Conservation (phyloP, 2,888 invertebrate species). For the Meganola albula region DNA sequence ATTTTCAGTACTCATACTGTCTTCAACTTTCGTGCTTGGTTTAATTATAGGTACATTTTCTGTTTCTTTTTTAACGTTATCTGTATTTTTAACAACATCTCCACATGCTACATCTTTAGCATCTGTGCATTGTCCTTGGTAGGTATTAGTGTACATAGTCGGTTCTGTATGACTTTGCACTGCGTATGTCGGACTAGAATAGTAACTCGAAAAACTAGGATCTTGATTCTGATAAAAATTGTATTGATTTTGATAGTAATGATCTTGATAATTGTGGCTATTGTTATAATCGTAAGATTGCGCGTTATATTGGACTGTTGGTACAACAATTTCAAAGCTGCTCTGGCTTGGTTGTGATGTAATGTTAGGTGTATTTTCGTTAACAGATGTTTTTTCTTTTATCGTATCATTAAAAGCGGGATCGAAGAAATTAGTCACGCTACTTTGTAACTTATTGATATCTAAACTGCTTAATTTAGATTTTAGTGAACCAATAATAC, state of each 20-base stretch:
- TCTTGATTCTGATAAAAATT: not conserved
- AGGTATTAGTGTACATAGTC: no score
- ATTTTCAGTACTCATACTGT: no score
- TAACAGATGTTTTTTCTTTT: constrained; percentile 24
- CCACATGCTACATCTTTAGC: no score
- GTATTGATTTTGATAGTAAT: constrained; percentile 3
- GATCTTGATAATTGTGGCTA: constrained; percentile 24
- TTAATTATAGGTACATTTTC: no score
- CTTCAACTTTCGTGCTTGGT: no score
- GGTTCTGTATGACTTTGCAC: no score
- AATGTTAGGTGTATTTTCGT: constrained; percentile 27
- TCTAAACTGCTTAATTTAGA: constrained; percentile 64
- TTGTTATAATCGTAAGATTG: constrained; percentile 12
- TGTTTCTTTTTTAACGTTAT: constrained; percentile 21
- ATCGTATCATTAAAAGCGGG: constrained; percentile 55
- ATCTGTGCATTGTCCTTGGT: no score
- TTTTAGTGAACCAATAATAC: constrained; percentile 67
- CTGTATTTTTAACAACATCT: no score
- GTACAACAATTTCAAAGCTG: constrained; percentile 48
- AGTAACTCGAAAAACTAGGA: not conserved
- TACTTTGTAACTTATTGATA: constrained; percentile 68
- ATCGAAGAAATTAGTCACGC: constrained; percentile 69
- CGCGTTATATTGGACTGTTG: constrained; percentile 25
- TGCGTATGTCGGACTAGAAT: no score
- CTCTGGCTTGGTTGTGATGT: constrained; percentile 25